Base-by-base conservation (phyloP, 2,888 invertebrate species). In the Scrobipalpa costella region DNA sequence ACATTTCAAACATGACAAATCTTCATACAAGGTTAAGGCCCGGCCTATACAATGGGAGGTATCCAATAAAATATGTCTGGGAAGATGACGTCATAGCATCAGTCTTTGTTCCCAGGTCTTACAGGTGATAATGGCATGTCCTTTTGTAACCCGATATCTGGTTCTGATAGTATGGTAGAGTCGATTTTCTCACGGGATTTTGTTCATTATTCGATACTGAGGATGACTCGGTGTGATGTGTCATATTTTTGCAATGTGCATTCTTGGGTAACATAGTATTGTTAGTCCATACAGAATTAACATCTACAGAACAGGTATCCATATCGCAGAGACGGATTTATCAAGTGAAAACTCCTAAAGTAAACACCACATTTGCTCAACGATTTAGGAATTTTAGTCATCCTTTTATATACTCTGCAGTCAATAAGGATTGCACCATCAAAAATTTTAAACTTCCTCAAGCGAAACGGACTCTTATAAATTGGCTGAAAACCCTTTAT, bases 121-220 rank as follows among this genome's bases (percentile, higher is more conserved):
- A 52, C 1, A 11, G 52, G 33, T 7, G 52, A n/a, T 33, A 11
- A 52, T 52, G 33, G 33, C 19, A 9, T 19, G 33, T 52, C 52
- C 52, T 33, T 52, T 44, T 34, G 55, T 55, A 15, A 55, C 50
- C 27, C 50, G 27, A 27, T 34, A 55, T 34, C 21, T 52, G 50
- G 13, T 52, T 11, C 50, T 13, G 50, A 13, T 19, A 21, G 27
- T 27, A 13, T 13, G 21, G 19, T 13, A 8, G 50, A 1, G 11
- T 21, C 11, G 50, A 52, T 52, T 21, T 55, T 55, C 34, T 55
- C 55, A 55, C 55, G 55, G 55, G 55, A n/a, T 55, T 27, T 55
- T 34, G 27, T 52, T 19, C 21, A 27, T 52, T 21, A 27, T 21
- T 13, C 50, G 13, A 27, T 21, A 9, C 27, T 13, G 21, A 11